A percentile compares a stretch with the other conserved stretches of the same genome.
Evolutionary conservation across 2,113 vertebrate species (phyloP).

Genomic region (Saimiri boliviensis): DNA sequence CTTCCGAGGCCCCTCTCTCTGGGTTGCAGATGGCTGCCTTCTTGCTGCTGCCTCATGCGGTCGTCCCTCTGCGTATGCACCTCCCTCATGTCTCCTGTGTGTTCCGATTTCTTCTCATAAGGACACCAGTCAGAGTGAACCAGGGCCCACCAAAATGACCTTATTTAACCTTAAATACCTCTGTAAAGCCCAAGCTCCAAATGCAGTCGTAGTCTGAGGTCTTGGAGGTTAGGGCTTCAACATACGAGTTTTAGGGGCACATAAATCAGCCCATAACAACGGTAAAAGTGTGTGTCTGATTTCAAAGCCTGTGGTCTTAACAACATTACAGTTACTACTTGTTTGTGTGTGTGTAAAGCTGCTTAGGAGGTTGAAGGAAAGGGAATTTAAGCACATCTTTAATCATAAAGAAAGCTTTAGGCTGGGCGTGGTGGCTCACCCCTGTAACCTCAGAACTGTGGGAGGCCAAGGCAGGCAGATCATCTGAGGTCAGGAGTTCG

Average conservation of each 20-base stretch:
- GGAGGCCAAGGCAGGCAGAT: too few species aligned
- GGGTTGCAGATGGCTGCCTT: background rate
- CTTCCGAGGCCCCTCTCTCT: background rate
- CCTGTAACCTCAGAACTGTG: too few species aligned
- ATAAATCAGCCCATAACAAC: background rate
- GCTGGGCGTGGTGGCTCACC: too few species aligned
- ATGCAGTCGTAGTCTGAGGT: background rate
- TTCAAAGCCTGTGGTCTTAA: background rate
- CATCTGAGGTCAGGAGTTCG: too few species aligned
- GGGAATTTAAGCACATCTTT: background rate
- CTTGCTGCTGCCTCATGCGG: background rate
- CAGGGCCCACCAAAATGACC: background rate
- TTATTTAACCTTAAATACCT: background rate
- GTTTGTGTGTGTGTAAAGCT: background rate
- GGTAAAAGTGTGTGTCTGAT: background rate
- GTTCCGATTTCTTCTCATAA: background rate
- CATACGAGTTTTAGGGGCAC: background rate
- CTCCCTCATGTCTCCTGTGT: background rate
- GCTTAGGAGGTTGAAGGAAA: background rate
- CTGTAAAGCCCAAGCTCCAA: background rate
- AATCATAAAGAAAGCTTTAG: background rate
- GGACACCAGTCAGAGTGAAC: background rate
- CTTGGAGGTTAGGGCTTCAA: background rate
- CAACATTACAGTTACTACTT: background rate
- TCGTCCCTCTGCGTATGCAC: background rate